Conservation (phyloP, 2,888 invertebrate genomes). For the Bembecia ichneumoniformis region DNA sequence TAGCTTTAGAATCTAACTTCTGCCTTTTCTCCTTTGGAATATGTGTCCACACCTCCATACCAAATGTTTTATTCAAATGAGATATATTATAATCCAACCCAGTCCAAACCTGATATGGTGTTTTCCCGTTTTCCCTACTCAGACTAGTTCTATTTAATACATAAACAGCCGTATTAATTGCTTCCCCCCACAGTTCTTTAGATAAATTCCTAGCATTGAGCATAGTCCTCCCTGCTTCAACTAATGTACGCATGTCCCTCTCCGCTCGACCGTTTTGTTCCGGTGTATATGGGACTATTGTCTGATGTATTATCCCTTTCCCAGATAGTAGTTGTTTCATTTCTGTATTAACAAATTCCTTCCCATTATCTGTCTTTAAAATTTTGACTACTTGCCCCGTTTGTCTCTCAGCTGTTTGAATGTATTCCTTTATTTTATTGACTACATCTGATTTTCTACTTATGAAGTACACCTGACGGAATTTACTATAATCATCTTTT, state of each 20-base stretch:
- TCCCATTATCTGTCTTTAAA: slow-evolving; percentile 15
- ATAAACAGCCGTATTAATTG: slow-evolving; percentile 12
- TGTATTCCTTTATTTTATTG: slow-evolving; percentile 13
- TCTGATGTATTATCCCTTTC: slow-evolving; percentile 16
- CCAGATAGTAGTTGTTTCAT: slow-evolving; percentile 8
- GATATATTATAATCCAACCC: slow-evolving; percentile 3
- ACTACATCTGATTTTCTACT: slow-evolving; percentile 8
- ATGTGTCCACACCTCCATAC: slow-evolving; percentile 3
- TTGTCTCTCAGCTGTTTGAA: slow-evolving; percentile 14
- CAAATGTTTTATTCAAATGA: slow-evolving; percentile 4
- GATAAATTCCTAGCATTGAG: slow-evolving; percentile 7
- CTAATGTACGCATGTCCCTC: slow-evolving; percentile 22
- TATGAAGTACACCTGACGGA: slow-evolving; percentile 10
- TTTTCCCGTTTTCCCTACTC: slow-evolving; percentile 2
- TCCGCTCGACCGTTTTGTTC: slow-evolving; percentile 28
- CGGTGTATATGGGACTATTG: slow-evolving; percentile 20
- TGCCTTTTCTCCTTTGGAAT: slow-evolving; percentile 10
- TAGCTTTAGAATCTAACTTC: slow-evolving; percentile 16
- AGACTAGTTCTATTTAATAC: slow-evolving; percentile 11
- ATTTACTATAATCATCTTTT: slow-evolving; percentile 11
- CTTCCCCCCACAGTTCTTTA: slow-evolving; percentile 14
- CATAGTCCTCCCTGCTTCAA: slow-evolving; percentile 17
- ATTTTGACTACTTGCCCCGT: slow-evolving; percentile 12
- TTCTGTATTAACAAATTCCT: slow-evolving; percentile 13
- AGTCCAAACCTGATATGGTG: slow-evolving; percentile 10